These are phyloP conservation scores for Catamblyrhynchus diadema DNA, from an alignment of 2,797 vertebrate genomes.

Conservation along the genomic window DNA sequence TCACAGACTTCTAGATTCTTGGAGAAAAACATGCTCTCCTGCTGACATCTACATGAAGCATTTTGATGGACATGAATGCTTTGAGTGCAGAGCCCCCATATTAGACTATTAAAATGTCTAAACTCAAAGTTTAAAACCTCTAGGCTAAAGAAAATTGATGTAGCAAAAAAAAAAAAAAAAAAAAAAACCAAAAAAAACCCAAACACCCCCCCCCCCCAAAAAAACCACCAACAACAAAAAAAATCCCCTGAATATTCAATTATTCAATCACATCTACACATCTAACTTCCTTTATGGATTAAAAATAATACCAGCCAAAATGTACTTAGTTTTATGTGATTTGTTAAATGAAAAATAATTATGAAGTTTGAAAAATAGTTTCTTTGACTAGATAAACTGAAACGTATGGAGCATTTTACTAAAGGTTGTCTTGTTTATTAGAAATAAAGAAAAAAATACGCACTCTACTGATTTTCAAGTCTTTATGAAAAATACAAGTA, in stretches of 20 bases:
- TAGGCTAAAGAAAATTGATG: background rate
- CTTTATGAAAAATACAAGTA: background rate
- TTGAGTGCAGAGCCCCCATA: background rate
- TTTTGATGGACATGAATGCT: background rate
- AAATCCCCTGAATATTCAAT: background rate
- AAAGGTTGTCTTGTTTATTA: background rate
- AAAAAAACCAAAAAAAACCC: too few species aligned
- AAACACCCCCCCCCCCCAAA: too few species aligned
- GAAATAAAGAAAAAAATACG: background rate
- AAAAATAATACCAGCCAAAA: background rate
- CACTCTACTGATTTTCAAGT: background rate
- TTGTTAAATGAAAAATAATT: background rate
- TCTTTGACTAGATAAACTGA: background rate
- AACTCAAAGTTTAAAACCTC: background rate
- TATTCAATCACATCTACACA: background rate
- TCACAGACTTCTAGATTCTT: background rate
- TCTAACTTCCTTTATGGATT: background rate
- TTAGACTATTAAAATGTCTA: background rate
- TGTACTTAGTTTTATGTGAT: fast-evolving
- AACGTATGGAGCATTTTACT: background rate
- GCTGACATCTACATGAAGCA: background rate
- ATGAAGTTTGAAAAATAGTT: background rate
- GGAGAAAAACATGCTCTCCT: background rate
- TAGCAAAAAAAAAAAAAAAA: background rate
- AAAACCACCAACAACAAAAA: too few species aligned